These are phyloP conservation scores for Ectropis crepuscularia DNA, from an alignment of 2,888 invertebrate species.

Conservation along the genomic window DNA sequence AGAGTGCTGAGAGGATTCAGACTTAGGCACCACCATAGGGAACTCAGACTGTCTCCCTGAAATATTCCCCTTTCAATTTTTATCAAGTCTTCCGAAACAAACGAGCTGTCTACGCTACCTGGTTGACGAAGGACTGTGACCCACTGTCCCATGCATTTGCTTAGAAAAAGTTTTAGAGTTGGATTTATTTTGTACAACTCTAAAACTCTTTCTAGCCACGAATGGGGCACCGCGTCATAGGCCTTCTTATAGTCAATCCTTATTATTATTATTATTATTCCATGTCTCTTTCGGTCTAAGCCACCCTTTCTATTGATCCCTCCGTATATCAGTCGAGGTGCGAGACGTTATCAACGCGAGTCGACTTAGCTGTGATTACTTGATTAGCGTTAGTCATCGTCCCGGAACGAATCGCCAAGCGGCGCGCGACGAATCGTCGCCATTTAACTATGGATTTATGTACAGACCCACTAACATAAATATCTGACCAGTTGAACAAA, in stretches of 20 bases:
- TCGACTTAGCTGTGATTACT: slow-evolving; percentile 25
- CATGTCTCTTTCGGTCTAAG: not conserved
- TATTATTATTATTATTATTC: not conserved
- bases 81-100: too few species aligned
- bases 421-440: slow-evolving; percentile 58
- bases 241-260: not conserved
- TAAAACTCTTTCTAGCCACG: too few species aligned
- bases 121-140: too few species aligned
- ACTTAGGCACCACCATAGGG: too few species aligned
- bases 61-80: too few species aligned
- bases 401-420: slow-evolving; percentile 63
- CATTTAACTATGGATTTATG: slow-evolving; percentile 11
- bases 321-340: slow-evolving; percentile 32
- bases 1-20: too few species aligned
- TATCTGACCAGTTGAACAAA: not conserved
- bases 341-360: slow-evolving; percentile 53
- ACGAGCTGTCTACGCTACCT: too few species aligned
- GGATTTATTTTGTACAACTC: too few species aligned
- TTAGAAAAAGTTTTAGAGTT: too few species aligned
- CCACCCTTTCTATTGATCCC: slow-evolving; percentile 31
- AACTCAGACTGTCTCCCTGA: too few species aligned
- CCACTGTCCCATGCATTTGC: too few species aligned
- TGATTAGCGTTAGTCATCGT: slow-evolving; percentile 47
- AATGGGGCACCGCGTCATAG: too few species aligned
- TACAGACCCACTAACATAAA: not conserved